A percentile compares a stretch with the other conserved stretches of the same genome.
phyloP scores from a whole-genome alignment of 2,888 invertebrate genomes.

The Cheilosia grossa region DNA sequence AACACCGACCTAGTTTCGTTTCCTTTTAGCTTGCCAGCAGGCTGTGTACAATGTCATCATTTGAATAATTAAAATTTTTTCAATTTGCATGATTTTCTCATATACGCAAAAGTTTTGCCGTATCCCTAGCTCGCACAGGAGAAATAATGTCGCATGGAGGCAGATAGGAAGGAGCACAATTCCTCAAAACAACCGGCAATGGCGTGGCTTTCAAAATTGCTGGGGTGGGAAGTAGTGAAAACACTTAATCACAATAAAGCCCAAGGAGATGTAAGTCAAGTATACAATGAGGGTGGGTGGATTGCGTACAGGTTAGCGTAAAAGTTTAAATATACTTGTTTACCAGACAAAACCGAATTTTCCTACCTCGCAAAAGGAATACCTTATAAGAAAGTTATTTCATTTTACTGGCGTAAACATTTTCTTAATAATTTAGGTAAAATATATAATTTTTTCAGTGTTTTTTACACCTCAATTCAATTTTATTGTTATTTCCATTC shows the following conservation, averaged over 20 bases:
- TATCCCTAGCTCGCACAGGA: constrained; percentile 1
- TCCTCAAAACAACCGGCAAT: constrained; percentile 11
- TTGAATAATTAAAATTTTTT: constrained; percentile 46
- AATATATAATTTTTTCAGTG: too few relatives aligned
- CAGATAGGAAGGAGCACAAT: not conserved
- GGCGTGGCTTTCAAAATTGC: constrained; percentile 1
- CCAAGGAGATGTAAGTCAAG: constrained; percentile 24
- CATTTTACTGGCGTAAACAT: too few relatives aligned
- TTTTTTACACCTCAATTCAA: too few relatives aligned
- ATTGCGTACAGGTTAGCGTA: not conserved
- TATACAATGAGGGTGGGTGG: constrained; percentile 4
- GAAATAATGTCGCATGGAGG: not conserved
- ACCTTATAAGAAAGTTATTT: too few relatives aligned
- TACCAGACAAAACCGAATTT: too few relatives aligned
- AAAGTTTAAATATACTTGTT: not conserved
- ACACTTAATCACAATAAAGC: constrained; percentile 37
- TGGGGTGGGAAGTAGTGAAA: constrained; percentile 25
- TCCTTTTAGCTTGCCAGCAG: constrained; percentile 10
- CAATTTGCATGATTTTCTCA: constrained; percentile 36
- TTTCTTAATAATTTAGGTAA: too few relatives aligned
- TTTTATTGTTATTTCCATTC: too few relatives aligned
- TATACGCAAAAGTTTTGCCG: constrained; percentile 26
- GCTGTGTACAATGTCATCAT: constrained; percentile 23
- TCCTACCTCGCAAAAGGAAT: too few relatives aligned
- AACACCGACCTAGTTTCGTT: constrained; percentile 25